phyloP scores from a whole-genome alignment of 37 sponge, comb jelly and placozoan species.

The Chondrosia reniformis region DNA sequence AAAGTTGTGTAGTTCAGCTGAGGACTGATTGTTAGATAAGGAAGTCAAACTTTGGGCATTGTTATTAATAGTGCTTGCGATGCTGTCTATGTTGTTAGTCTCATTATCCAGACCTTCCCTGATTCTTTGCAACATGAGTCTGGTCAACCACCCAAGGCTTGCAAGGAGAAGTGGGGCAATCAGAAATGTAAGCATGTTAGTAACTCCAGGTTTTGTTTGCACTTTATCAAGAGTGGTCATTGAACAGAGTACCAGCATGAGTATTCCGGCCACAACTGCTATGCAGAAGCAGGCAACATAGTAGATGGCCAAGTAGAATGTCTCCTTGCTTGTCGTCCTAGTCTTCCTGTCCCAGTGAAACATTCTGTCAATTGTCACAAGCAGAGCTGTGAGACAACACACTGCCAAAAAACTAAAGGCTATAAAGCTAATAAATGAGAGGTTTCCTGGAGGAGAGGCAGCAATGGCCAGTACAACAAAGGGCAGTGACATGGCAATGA shows the following conservation, averaged over 20 bases:
- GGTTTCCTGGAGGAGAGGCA: not conserved
- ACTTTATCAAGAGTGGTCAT: slow-evolving; percentile 13
- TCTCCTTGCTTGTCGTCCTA: slow-evolving; percentile 16
- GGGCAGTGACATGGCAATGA: slow-evolving; percentile 4
- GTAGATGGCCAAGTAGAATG: slow-evolving; percentile 13
- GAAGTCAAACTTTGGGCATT: no score
- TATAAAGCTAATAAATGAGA: not conserved
- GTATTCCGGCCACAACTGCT: not conserved
- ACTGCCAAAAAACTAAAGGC: not conserved
- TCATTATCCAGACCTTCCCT: no score
- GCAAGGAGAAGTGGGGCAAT: slow-evolving; percentile 18
- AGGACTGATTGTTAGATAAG: no score
- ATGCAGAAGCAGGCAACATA: slow-evolving; percentile 17
- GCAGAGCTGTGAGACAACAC: not conserved
- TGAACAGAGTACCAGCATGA: slow-evolving; percentile 5
- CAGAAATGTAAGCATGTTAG: slow-evolving; percentile 18
- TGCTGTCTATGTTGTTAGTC: no score
- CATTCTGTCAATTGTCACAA: not conserved
- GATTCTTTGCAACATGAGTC: slow-evolving; percentile 9
- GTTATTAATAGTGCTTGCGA: no score
- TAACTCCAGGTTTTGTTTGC: slow-evolving; percentile 15
- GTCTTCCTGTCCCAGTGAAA: not conserved
- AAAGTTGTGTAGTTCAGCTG: no score
- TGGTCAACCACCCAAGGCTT: slow-evolving; percentile 6
- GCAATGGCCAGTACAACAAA: not conserved